Evolutionary conservation across 2,888 invertebrate species (phyloP).

Genomic region (Prosopocoilus inquinatus): DNA sequence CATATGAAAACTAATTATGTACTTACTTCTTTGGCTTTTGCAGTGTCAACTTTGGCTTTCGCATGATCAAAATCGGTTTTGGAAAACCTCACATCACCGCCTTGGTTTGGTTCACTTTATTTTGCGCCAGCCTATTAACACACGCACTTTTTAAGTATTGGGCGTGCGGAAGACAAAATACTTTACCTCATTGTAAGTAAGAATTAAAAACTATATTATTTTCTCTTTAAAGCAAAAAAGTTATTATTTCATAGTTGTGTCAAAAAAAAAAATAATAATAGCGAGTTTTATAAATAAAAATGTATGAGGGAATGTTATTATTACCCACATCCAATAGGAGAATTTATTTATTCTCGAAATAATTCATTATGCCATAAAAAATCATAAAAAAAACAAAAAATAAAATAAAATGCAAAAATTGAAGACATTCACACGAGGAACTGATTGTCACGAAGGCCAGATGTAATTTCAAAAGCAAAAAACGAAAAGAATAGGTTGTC

Average conservation of each 20-base stretch:
- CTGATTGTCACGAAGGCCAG: no score
- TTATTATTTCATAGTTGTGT: not conserved
- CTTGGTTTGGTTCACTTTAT: conserved; percentile 18
- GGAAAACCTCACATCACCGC: conserved; percentile 57
- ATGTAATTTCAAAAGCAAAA: no score
- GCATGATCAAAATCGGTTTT: conserved; percentile 59
- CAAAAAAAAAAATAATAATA: no score
- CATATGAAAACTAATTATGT: conserved; percentile 77
- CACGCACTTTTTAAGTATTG: conserved; percentile 54
- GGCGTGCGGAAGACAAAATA: conserved; percentile 45
- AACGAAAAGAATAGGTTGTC: no score
- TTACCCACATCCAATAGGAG: no score
- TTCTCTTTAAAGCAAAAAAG: not conserved
- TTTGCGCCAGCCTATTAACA: conserved; percentile 37
- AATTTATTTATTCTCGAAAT: no score
- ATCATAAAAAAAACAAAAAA: no score
- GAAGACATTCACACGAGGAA: no score
- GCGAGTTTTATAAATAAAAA: no score
- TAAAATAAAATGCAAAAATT: no score
- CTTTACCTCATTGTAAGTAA: conserved; percentile 44
- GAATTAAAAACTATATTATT: not conserved
- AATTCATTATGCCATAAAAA: no score
- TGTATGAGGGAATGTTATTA: no score
- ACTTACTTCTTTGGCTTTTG: conserved; percentile 27
- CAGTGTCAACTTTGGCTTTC: conserved; percentile 59